Conservation (phyloP, 1,140 invertebrate genomes). For the Magallana angulata region DNA sequence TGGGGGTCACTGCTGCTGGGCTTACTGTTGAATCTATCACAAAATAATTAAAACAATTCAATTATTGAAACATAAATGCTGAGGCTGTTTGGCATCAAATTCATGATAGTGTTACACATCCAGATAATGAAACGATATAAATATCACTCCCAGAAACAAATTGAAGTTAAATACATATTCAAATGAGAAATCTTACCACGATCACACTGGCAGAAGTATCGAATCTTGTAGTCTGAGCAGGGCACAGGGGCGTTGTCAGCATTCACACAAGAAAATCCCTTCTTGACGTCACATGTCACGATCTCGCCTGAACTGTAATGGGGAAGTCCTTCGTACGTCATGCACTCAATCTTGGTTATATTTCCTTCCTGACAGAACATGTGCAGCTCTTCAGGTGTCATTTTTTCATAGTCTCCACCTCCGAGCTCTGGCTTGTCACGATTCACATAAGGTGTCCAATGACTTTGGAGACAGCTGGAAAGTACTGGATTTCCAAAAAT, state of each 20-base stretch:
- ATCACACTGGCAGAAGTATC: constrained; percentile 78
- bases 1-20: constrained; percentile 23
- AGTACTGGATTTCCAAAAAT: constrained; percentile 43
- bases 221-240: constrained; percentile 79
- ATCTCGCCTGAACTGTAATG: constrained; percentile 62
- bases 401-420: constrained; percentile 63
- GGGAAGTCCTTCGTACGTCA: constrained; percentile 46
- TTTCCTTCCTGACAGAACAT: constrained; percentile 66
- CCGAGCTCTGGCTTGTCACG: constrained; percentile 64
- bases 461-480: constrained; percentile 49
- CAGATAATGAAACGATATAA: too few species aligned
- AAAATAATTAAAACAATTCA: neutral
- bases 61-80: too few species aligned
- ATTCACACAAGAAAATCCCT: constrained; percentile 64
- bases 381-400: constrained; percentile 59
- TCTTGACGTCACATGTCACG: constrained; percentile 57
- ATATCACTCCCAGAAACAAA: too few species aligned
- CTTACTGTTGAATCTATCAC: neutral
- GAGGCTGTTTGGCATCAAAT: too few species aligned
- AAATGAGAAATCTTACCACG: neutral
- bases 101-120: too few species aligned
- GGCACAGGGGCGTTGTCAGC: constrained; percentile 66
- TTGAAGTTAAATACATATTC: too few species aligned
- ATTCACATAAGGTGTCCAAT: constrained; percentile 69
- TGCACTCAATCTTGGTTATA: constrained; percentile 68